Conservation (phyloP, 2,113 vertebrate species). For the Trematomus loennbergii region DNA sequence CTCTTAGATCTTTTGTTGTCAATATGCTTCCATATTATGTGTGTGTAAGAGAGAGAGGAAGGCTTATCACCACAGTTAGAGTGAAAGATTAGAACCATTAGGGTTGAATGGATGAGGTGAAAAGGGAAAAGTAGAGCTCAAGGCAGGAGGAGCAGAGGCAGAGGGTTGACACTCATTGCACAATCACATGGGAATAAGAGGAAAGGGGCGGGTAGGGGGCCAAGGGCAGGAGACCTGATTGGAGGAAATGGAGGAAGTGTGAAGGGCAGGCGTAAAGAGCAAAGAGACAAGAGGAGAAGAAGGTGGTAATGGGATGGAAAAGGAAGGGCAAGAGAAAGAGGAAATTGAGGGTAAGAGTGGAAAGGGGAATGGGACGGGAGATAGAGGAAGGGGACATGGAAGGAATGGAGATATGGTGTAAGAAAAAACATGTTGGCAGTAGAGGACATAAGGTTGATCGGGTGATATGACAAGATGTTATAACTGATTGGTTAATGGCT, state of each 20-base stretch:
- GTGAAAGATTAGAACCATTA: slow-evolving; percentile 18
- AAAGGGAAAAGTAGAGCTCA: neutral
- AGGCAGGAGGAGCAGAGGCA: neutral
- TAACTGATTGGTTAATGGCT: slow-evolving; percentile 57
- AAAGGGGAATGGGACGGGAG: neutral
- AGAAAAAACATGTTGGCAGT: neutral
- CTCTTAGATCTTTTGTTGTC: neutral
- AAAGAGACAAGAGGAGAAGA: slow-evolving; percentile 2
- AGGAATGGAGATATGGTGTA: slow-evolving; percentile 7
- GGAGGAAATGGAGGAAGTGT: slow-evolving; percentile 29
- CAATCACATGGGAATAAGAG: slow-evolving; percentile 18
- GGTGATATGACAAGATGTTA: slow-evolving; percentile 12
- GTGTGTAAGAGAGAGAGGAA: neutral
- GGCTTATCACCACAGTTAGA: slow-evolving; percentile 36
- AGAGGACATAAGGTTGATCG: slow-evolving; percentile 51
- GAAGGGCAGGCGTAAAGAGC: slow-evolving; percentile 18
- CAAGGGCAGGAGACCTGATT: slow-evolving; percentile 44
- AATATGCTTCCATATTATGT: neutral
- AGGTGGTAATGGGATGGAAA: slow-evolving; percentile 33
- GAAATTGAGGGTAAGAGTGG: slow-evolving; percentile 14
- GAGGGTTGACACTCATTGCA: slow-evolving; percentile 23
- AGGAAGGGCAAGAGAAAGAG: neutral
- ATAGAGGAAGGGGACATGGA: neutral
- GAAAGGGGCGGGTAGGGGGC: neutral
- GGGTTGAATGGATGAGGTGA: slow-evolving; percentile 26